Conservation (phyloP, 35 echinoderm and acorn worm species). For the Diadema setosum region DNA sequence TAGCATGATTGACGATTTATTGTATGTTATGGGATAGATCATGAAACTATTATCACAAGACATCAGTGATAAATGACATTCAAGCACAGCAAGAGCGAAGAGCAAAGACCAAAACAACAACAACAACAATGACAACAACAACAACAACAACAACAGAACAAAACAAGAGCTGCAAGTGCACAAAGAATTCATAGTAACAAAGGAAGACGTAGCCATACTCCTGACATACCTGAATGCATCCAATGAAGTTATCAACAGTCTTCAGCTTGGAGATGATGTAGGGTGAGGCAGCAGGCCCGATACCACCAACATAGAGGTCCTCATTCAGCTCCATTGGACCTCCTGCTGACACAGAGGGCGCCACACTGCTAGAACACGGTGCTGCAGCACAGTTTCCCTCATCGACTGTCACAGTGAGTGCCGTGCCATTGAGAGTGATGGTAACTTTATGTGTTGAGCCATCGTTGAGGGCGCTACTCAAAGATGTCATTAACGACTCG, state of each 20-base stretch:
- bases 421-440: slow-evolving; percentile 28
- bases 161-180: too few species aligned
- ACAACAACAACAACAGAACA: too few species aligned
- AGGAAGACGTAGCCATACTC: too few species aligned
- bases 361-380: slow-evolving; percentile 47
- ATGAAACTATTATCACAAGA: not conserved
- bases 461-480: slow-evolving; percentile 53
- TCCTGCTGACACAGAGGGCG: not conserved
- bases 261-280: slow-evolving; percentile 83
- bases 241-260: slow-evolving; percentile 71
- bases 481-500: slow-evolving; percentile 29
- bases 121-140: too few species aligned
- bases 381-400: slow-evolving; percentile 39
- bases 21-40: not conserved
- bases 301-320: slow-evolving; percentile 73
- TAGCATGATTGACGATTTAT: too few species aligned
- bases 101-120: too few species aligned
- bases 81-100: too few species aligned
- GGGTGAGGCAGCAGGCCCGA: slow-evolving; percentile 63
- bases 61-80: not conserved
- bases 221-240: slow-evolving; percentile 82
- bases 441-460: slow-evolving; percentile 52
- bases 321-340: slow-evolving; percentile 75
- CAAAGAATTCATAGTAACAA: too few species aligned
- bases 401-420: slow-evolving; percentile 52